Percentiles rank a stretch among this genome's conserved stretches.
Conservation (phyloP, 2,113 vertebrate genomes). For the Microcebus jonahi region DNA sequence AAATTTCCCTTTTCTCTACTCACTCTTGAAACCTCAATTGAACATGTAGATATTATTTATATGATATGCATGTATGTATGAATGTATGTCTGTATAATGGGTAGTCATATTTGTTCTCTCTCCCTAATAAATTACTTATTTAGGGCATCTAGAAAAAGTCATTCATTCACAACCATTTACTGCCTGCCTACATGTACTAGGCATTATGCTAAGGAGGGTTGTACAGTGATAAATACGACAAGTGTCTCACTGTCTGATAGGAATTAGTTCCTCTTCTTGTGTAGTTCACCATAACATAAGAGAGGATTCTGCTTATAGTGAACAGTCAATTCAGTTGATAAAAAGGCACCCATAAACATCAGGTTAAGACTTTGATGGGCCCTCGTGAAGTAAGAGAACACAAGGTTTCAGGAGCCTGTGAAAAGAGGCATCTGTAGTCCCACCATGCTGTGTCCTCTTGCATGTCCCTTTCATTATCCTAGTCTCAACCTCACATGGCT, state of each 20-base stretch:
- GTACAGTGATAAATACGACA: not conserved
- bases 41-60: not conserved
- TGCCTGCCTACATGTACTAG: not conserved
- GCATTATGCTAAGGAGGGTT: not conserved
- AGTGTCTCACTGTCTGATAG: not conserved
- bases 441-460: not conserved
- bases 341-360: not conserved
- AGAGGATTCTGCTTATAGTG: not conserved
- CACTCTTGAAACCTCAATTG: not conserved
- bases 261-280: not conserved
- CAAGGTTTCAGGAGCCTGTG: not conserved
- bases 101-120: not conserved
- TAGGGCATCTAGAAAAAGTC: not conserved
- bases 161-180: not conserved
- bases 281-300: not conserved
- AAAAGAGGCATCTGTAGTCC: not conserved
- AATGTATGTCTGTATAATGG: not conserved
- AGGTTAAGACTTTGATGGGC: not conserved
- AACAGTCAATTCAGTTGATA: not conserved
- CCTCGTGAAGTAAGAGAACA: not conserved
- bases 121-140: not conserved
- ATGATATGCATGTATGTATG: not conserved
- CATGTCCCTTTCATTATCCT: slow-evolving; percentile 37
- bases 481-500: slow-evolving; percentile 58
- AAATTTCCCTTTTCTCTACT: not conserved